Base-by-base conservation (phyloP, 2,888 invertebrate genomes). In the Agonopterix arenella region DNA sequence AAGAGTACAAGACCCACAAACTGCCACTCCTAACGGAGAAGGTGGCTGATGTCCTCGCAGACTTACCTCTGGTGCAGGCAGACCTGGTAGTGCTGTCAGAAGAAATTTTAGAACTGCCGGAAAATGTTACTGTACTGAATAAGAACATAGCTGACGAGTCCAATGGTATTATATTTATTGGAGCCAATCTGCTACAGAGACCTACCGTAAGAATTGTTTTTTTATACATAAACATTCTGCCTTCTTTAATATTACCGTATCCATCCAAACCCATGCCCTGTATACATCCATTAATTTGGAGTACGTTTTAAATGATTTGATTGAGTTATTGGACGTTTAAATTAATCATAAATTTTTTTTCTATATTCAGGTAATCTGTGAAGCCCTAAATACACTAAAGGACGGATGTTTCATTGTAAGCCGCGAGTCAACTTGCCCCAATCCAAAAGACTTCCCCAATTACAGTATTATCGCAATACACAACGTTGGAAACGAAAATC, bases 41-140 rank as follows among this genome's bases (percentile, higher is more conserved):
- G 8, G 85, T 96, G 5, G 74, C 83, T 8, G 90, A 92, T 1
- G 80, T 92, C 0, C 80, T 95, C 0, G 92, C 90, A 45, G 93
- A 95, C 61, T 71, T 93, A 42, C 95, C 95, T 0, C 70, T 94
- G 8, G 89, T 94, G 4, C 93, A 94, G 59, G 91, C 93, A 0
- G 93, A 94, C 45, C 80, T 93, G 0, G 79, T 90, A 47, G 73
- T 95, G 0, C 68, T 93, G 54, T 80, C 84, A 11, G 90, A 90
- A 46, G 84, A 90, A 1, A 66, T 89, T 0, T 59, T 84, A 10
- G 79, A 89, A 43, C 68, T 92, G 58, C 84, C 90, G 0, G 58
- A 77, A 0, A 75, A 83, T 38, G 81, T 94, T 1, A 89, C 88
- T 2, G 80, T 93, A 0, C 91, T 92, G 55, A 92, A 93, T 48